These are phyloP conservation scores for Pachydiplax longipennis DNA, from an alignment of 2,888 invertebrate species.

Conservation along the genomic window DNA sequence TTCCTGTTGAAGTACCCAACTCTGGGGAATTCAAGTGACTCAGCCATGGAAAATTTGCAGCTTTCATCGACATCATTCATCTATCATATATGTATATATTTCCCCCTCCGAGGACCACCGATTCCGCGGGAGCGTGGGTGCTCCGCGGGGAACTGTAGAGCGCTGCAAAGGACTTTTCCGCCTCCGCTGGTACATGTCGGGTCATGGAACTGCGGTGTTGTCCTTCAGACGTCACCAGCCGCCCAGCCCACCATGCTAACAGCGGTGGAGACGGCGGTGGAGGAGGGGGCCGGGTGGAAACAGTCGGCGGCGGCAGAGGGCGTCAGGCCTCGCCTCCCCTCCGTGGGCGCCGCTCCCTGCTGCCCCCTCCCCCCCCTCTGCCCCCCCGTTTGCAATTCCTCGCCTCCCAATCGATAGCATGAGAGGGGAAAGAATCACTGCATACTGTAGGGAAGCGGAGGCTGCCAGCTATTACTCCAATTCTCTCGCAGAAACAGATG, in stretches of 20 bases:
- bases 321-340: slow-evolving; percentile 57
- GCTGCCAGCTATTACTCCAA: slow-evolving; percentile 46
- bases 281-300: slow-evolving; percentile 56
- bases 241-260: slow-evolving; percentile 25
- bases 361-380: slow-evolving; percentile 35
- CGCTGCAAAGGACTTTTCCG: slow-evolving; percentile 30
- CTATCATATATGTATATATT: slow-evolving; percentile 52
- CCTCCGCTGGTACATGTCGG: slow-evolving; percentile 39
- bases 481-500: slow-evolving; percentile 12
- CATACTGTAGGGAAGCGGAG: slow-evolving; percentile 46
- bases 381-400: slow-evolving; percentile 48
- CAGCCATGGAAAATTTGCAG: not conserved
- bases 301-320: too few relatives aligned
- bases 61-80: slow-evolving; percentile 47
- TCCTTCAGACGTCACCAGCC: slow-evolving; percentile 44
- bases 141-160: not conserved
- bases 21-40: not conserved
- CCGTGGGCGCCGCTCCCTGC: slow-evolving; percentile 49
- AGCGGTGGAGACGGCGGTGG: slow-evolving; percentile 57
- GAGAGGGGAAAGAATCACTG: slow-evolving; percentile 46
- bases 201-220: slow-evolving; percentile 44
- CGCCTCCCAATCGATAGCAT: slow-evolving; percentile 48
- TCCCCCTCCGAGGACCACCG: slow-evolving; percentile 48
- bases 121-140: not conserved
- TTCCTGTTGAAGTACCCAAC: not conserved